These are phyloP conservation scores for Nothoprocta pentlandii DNA, from an alignment of 2,113 vertebrate species.

Conservation along the genomic window DNA sequence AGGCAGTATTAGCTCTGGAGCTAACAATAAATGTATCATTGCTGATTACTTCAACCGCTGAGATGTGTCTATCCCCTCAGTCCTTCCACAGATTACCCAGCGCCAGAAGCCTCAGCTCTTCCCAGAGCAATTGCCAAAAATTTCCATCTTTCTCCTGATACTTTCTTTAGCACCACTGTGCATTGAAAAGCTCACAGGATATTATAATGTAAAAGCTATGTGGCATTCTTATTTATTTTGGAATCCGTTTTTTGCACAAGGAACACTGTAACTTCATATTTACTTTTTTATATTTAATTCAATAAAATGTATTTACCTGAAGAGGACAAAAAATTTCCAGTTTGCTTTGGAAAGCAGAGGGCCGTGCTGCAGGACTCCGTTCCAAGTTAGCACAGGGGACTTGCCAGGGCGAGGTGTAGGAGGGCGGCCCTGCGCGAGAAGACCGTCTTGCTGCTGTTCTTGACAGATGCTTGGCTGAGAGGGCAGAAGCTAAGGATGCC, in stretches of 20 bases:
- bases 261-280: slow-evolving; percentile 29
- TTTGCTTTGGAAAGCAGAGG: background rate
- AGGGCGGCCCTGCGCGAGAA: background rate
- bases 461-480: background rate
- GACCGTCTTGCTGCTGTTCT: background rate
- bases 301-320: slow-evolving; percentile 48
- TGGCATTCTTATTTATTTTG: slow-evolving; percentile 58
- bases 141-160: background rate
- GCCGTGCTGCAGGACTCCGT: background rate
- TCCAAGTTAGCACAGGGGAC: background rate
- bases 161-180: slow-evolving; percentile 48
- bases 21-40: background rate
- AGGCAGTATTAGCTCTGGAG: accelerated
- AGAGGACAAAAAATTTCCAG: slow-evolving; percentile 23
- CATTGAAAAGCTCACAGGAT: background rate
- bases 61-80: background rate
- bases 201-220: background rate
- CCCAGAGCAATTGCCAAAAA: background rate
- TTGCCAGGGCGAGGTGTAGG: background rate
- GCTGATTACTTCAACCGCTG: slow-evolving; percentile 6
- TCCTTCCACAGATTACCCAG: background rate
- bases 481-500: background rate
- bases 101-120: slow-evolving; percentile 4
- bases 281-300: slow-evolving; percentile 48
- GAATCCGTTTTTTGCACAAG: background rate